phyloP scores from a whole-genome alignment of 53 echinoderm and acorn worm genomes.

The Hippasteria phrygiana region DNA sequence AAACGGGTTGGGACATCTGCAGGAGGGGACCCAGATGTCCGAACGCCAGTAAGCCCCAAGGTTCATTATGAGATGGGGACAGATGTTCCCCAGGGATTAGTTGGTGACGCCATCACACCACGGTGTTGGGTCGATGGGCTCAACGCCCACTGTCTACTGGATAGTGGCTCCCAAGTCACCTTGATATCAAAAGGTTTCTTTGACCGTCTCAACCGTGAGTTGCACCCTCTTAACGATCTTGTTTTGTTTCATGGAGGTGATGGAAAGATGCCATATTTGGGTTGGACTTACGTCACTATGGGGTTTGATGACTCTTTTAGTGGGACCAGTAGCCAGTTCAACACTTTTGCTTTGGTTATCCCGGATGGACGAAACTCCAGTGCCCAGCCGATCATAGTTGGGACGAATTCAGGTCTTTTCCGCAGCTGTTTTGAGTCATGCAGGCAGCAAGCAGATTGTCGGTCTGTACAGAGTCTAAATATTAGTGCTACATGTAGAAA shows the following conservation, averaged over 20 bases:
- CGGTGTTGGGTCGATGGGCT: slow-evolving; percentile 69
- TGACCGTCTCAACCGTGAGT: slow-evolving; percentile 7
- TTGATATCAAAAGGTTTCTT: slow-evolving; percentile 54
- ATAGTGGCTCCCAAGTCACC: slow-evolving; percentile 77
- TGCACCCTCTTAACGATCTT: slow-evolving; percentile 64
- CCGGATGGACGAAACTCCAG: not conserved
- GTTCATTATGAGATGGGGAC: not conserved
- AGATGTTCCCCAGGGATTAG: slow-evolving; percentile 65
- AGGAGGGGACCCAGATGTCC: slow-evolving; percentile 62
- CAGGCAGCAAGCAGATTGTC: not conserved
- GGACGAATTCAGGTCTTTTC: slow-evolving; percentile 71
- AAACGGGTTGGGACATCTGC: slow-evolving; percentile 67
- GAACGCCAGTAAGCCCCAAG: slow-evolving; percentile 2
- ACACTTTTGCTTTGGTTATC: slow-evolving; percentile 44
- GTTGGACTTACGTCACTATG: slow-evolving; percentile 28
- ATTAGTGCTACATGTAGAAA: too few species aligned
- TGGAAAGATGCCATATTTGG: slow-evolving; percentile 49
- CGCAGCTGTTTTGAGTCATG: slow-evolving; percentile 43
- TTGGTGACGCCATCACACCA: slow-evolving; percentile 48
- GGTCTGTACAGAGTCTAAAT: too few species aligned
- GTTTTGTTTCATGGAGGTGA: slow-evolving; percentile 72
- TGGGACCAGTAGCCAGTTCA: not conserved
- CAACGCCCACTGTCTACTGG: slow-evolving; percentile 46
- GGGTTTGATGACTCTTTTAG: slow-evolving; percentile 33
- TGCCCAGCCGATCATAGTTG: slow-evolving; percentile 42